Evolutionary conservation across 2,888 invertebrate genomes (phyloP), one percentile per base, ranked within the genome.

Genomic region (Odontothrips loti): DNA sequence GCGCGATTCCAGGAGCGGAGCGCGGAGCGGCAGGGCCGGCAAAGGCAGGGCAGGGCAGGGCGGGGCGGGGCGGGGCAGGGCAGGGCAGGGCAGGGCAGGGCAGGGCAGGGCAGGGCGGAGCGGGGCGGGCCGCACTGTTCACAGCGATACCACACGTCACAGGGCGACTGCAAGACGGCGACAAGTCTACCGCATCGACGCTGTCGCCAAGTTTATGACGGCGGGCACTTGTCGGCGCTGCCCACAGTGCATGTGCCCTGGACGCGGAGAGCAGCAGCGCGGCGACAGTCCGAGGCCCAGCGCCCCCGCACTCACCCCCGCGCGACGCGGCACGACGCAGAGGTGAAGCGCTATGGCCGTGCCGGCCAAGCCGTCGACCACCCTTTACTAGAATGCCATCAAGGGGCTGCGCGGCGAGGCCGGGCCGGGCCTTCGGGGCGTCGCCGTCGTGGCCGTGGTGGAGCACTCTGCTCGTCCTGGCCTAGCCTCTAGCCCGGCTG

Each of bases 331-430:
- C 3, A 43, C 34, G 58, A 20, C 58, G 58, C 58, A 6, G 58
- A 17, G 58, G 51, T 51, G 51, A 20, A 20, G 58, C 20, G 51
- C 51, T 6, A 11, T 20, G 11, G 58, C 58, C 20, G 58, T 15
- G 51, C 15, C 51, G 51, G 10, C 58, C 58, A 58, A 15, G 58
- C 27, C 27, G 68, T 27, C 68, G 11, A 23, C 6, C 34, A 23
- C 68, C 68, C 68, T 23, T 68, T 68, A 68, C 58, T 27, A 75
- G 68, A n/a, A 23, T 75, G 68, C 68, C 58, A 58, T 58, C 58
- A 58, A 43, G 58, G 58, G 58, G 20, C 58, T 58, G 58, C 17
- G 17, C 51, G 17, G 51, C 51, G 12, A n/a, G n/a, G n/a, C n/a
- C n/a, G n/a, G 34, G 34, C 58, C 15, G 58, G 58, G 51, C 51